Evolutionary conservation across 2,888 invertebrate genomes (phyloP).

Genomic region (Tyria jacobaeae): DNA sequence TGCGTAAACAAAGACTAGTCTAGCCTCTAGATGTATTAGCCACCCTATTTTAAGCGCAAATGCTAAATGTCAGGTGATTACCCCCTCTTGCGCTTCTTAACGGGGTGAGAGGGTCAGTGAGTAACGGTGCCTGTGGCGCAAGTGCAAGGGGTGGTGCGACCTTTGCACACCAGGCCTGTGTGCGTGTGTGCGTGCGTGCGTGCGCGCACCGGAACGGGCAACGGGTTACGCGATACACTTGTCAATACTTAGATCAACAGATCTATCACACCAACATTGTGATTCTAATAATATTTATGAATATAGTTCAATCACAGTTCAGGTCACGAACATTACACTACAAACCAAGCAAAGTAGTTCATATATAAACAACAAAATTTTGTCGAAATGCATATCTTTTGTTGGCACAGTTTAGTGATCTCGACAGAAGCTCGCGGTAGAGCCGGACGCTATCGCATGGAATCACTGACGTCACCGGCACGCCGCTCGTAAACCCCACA

Average conservation of each 20-base stretch:
- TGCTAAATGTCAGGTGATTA: conserved; percentile 73
- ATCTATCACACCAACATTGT: neutral
- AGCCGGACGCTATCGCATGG: neutral
- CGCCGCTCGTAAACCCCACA: conserved; percentile 6
- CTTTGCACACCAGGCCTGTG: conserved; percentile 39
- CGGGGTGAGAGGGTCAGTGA: conserved; percentile 26
- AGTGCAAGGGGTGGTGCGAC: conserved; percentile 32
- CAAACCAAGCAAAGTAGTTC: too few relatives aligned
- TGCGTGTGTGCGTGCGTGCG: conserved; percentile 8
- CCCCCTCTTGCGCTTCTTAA: conserved; percentile 31
- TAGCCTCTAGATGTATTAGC: conserved; percentile 55
- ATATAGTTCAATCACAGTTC: too few relatives aligned
- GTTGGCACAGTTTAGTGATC: too few relatives aligned
- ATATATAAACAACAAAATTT: too few relatives aligned
- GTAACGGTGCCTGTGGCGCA: conserved; percentile 56
- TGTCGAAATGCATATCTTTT: too few relatives aligned
- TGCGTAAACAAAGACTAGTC: conserved; percentile 53
- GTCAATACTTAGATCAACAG: neutral
- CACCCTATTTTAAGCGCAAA: conserved; percentile 61
- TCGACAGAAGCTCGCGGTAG: neutral
- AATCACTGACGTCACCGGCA: conserved; percentile 4
- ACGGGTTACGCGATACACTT: neutral
- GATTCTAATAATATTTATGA: neutral
- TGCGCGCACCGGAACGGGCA: conserved; percentile 22
- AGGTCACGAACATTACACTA: too few relatives aligned